These are phyloP conservation scores for Capreolus pygargus DNA, from an alignment of 2,113 vertebrate species.

Conservation along the genomic window DNA sequence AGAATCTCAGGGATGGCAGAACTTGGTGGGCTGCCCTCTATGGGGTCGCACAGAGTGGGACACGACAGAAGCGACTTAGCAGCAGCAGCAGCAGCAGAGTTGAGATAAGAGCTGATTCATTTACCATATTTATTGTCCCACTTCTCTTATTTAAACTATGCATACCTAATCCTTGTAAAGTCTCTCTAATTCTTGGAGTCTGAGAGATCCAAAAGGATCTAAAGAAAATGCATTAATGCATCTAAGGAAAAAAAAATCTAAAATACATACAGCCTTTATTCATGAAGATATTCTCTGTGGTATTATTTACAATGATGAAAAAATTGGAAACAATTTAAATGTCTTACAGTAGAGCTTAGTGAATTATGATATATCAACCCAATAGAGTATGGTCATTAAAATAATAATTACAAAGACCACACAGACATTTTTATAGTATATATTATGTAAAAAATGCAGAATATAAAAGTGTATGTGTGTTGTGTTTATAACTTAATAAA, in stretches of 20 bases:
- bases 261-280: not conserved
- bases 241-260: constrained; percentile 7
- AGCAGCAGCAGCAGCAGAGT: too few relatives aligned
- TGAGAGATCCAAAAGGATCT: not conserved
- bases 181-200: constrained; percentile 17
- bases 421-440: constrained; percentile 12
- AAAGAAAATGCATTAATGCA: not conserved
- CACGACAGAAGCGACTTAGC: too few relatives aligned
- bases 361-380: constrained; percentile 46
- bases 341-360: constrained; percentile 24
- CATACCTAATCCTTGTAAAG: not conserved
- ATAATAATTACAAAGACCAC: constrained; percentile 52
- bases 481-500: constrained; percentile 55
- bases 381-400: constrained; percentile 45
- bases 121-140: not conserved
- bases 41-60: too few relatives aligned
- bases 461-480: not conserved
- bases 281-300: not conserved
- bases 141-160: constrained; percentile 22
- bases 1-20: too few relatives aligned
- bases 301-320: constrained; percentile 52
- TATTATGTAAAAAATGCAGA: constrained; percentile 40
- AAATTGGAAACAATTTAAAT: constrained; percentile 55
- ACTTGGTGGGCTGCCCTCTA: too few relatives aligned
- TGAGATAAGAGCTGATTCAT: not conserved